Evolutionary conservation across 2,797 vertebrate species (phyloP).

Genomic region (Urosaurus nigricauda): DNA sequence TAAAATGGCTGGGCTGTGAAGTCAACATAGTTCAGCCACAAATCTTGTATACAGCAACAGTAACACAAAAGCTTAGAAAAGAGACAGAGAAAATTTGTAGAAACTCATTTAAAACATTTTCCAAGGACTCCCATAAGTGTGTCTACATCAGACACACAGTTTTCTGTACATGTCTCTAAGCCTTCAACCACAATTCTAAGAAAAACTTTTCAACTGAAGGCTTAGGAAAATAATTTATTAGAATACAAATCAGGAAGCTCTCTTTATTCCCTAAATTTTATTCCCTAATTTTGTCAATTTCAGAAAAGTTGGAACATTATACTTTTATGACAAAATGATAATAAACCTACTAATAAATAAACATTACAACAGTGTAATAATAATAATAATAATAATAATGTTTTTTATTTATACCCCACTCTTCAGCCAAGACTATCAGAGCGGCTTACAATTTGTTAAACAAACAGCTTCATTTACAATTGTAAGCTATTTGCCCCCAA

Average conservation of each 20-base stretch:
- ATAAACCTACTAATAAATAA: too few species aligned
- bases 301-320: too few species aligned
- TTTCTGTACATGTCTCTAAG: neutral
- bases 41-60: neutral
- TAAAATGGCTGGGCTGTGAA: neutral
- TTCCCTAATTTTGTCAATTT: too few species aligned
- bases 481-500: too few species aligned
- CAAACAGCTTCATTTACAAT: too few species aligned
- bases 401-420: too few species aligned
- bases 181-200: neutral
- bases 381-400: too few species aligned
- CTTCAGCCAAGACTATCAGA: too few species aligned
- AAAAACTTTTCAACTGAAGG: neutral
- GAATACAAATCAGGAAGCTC: neutral
- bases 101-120: neutral
- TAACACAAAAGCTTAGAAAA: neutral
- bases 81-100: neutral
- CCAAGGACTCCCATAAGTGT: neutral
- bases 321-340: too few species aligned
- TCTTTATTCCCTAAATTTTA: neutral
- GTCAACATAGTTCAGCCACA: neutral
- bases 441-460: too few species aligned
- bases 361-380: too few species aligned
- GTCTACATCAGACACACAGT: too few species aligned
- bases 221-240: neutral